Base-by-base conservation (phyloP, 1,140 invertebrate genomes). In the Diploscapter pachys region DNA sequence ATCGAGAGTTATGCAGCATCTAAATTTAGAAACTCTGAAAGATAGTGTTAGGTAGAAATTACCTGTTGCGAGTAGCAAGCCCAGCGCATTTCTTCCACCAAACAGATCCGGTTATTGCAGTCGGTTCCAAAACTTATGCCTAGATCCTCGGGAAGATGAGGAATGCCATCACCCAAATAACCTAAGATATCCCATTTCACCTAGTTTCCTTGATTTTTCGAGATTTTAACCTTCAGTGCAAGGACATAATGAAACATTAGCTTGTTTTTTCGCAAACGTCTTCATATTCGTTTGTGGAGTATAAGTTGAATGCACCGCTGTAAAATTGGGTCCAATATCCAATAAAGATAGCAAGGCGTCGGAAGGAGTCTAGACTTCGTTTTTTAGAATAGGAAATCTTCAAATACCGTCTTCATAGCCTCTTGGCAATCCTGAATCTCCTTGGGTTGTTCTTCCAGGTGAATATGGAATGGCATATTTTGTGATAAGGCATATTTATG, bases 71-170 rank as follows among this genome's bases (percentile, higher is more conserved):
- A 76, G 66, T 78, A 84, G 50, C 78, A 81, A 13, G 85, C 75
- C 83, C 83, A 84, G 70, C 82, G 49, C 82, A 85, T 79, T 55
- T 84, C 82, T 65, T 84, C 82, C 6, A 85, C 55, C 68, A 84
- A 78, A 50, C 75, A 79, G 4, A 85, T 76, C 65, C 82, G 75
- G 71, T 84, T 84, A 59, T 84, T 84, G 52, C 82, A 84, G 68
- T 84, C 82, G 0, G 82, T 85, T 66, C 82, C 82, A 5, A 84
- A 65, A 62, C 78, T 82, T n/a, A 84, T 52, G n/a, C 72, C 63
- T 51, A 82, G 72, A 55, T 63, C 65, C 57, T 83, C 80, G 50
- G 56, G 75, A 49, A 84, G 53, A 31, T 63, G 53, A 2, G 82
- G 82, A 57, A 84, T 80, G 48, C 82, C 82, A 71, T 84, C 82